Percentiles rank a stretch among this genome's conserved stretches.
Conservation (phyloP, 1,140 invertebrate species). For the Papilio xuthus region DNA sequence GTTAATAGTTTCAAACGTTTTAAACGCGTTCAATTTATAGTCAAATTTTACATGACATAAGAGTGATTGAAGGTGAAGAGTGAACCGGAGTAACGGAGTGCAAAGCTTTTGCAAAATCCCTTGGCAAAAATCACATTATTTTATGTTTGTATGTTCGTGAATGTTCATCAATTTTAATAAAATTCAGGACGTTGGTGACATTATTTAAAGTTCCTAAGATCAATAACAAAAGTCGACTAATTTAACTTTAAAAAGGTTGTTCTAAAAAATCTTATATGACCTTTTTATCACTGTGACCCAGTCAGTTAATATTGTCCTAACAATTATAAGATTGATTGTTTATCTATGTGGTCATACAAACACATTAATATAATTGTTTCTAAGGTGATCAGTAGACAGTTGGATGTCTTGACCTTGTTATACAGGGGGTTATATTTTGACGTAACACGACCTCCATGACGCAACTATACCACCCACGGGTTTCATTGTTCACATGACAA, state of each 20-base stretch:
- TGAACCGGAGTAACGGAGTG: too few species aligned
- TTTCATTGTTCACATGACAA: constrained; percentile 5
- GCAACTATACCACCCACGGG: constrained; percentile 18
- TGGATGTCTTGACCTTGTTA: constrained; percentile 18
- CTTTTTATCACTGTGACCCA: too few species aligned
- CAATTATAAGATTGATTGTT: not conserved
- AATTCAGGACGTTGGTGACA: too few species aligned
- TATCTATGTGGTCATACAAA: not conserved
- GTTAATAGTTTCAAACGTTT: not conserved
- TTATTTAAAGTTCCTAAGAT: not conserved
- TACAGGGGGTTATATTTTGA: constrained; percentile 20
- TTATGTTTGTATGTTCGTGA: too few species aligned
- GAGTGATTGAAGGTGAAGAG: too few species aligned
- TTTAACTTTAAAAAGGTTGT: too few species aligned
- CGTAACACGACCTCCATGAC: constrained; percentile 16
- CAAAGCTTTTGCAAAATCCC: too few species aligned
- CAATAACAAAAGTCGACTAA: not conserved
- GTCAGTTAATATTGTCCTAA: not conserved
- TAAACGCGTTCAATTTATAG: not conserved
- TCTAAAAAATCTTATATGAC: too few species aligned
- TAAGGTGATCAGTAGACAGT: constrained; percentile 1
- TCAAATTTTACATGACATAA: not conserved
- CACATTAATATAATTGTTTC: constrained; percentile 5
- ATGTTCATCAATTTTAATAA: too few species aligned
- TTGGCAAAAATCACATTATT: too few species aligned